These are phyloP conservation scores for Euwallacea similis DNA, from an alignment of 1,140 invertebrate species.

Conservation along the genomic window DNA sequence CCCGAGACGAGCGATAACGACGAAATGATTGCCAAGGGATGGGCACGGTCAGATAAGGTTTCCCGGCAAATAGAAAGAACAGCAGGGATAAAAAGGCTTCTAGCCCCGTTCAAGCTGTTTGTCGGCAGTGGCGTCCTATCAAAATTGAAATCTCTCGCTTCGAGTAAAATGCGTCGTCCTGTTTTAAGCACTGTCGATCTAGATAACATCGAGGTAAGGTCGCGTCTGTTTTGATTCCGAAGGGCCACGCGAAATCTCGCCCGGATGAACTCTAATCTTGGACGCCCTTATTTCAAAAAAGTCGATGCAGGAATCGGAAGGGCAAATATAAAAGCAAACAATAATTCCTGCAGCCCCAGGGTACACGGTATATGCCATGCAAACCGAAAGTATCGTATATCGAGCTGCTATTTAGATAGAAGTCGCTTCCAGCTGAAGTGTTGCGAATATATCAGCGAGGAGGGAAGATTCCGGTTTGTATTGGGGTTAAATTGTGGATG, in stretches of 20 bases:
- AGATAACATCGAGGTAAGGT: conserved; percentile 18
- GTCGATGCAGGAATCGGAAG: neutral
- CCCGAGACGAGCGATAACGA: conserved; percentile 35
- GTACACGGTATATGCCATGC: conserved; percentile 1
- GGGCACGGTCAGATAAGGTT: conserved; percentile 36
- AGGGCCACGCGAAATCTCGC: neutral
- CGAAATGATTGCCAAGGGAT: conserved; percentile 36
- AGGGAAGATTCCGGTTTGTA: too few species aligned
- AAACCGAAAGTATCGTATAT: conserved; percentile 17
- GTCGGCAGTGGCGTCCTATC: conserved; percentile 34
- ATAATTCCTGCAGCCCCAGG: conserved; percentile 17
- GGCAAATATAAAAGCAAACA: conserved; percentile 21
- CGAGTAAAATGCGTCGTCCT: conserved; percentile 28
- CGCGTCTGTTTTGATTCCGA: neutral
- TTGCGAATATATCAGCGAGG: neutral
- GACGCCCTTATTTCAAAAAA: neutral
- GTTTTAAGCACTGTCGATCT: conserved; percentile 16
- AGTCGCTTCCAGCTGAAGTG: conserved; percentile 16
- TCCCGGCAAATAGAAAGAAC: conserved; percentile 37
- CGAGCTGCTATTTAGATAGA: conserved; percentile 5
- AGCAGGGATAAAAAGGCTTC: conserved; percentile 33
- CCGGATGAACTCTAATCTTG: neutral
- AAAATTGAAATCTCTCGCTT: conserved; percentile 29
- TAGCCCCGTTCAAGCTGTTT: conserved; percentile 27
- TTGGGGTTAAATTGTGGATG: too few species aligned